Evolutionary conservation across 2,888 invertebrate species (phyloP).

Genomic region (Arenicola marina): DNA sequence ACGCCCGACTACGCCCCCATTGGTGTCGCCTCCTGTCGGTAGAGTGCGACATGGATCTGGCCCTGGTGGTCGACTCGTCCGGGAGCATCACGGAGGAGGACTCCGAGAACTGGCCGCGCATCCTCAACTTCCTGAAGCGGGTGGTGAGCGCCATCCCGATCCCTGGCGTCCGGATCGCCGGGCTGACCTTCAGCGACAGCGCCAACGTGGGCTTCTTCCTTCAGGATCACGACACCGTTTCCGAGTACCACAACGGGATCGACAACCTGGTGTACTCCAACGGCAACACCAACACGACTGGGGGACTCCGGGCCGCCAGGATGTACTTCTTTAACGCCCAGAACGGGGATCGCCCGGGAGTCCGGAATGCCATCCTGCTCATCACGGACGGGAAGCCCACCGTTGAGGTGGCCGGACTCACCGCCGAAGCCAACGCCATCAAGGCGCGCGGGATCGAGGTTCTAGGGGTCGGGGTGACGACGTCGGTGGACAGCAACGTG

Average conservation of each 20-base stretch:
- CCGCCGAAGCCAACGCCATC: not conserved
- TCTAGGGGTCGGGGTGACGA: not conserved
- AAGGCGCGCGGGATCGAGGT: not conserved
- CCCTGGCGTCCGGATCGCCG: not conserved
- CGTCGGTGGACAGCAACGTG: not conserved
- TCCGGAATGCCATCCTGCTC: not conserved
- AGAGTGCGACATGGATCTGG: not conserved
- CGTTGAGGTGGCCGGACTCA: not conserved
- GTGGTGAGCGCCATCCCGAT: not conserved
- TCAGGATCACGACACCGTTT: not conserved
- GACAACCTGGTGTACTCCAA: not conserved
- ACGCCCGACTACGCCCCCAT: no score
- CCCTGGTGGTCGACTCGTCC: not conserved
- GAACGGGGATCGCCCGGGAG: not conserved
- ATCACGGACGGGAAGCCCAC: not conserved
- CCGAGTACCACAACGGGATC: not conserved
- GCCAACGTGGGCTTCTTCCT: not conserved
- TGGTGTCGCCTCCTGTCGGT: not conserved
- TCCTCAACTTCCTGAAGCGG: not conserved
- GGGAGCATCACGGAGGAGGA: not conserved
- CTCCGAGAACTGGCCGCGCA: not conserved
- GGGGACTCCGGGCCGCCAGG: not conserved
- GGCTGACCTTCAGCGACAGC: not conserved
- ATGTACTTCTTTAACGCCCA: not conserved
- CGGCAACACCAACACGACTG: slow-evolving; percentile 2